Conservation (phyloP, 2,888 invertebrate genomes). For the Protodeltote pygarga region DNA sequence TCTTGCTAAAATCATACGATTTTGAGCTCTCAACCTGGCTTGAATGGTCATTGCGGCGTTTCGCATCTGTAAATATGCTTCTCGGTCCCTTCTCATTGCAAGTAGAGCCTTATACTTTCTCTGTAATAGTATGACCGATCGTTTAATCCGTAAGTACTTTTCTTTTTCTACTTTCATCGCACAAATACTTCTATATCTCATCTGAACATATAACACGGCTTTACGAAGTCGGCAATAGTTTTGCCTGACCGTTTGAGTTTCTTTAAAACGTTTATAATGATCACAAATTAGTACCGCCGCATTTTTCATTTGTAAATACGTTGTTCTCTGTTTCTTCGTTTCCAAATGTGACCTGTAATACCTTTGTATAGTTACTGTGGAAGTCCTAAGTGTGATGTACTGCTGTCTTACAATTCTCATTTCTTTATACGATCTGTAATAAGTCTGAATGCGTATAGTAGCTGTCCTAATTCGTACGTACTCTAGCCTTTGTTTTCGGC, state of each 20-base stretch:
- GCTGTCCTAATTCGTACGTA: conserved; percentile 69
- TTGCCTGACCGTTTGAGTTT: conserved; percentile 56
- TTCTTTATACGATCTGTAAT: conserved; percentile 66
- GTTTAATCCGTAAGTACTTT: conserved; percentile 64
- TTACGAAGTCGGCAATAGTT: conserved; percentile 69
- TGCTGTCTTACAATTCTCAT: conserved; percentile 63
- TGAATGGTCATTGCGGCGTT: conserved; percentile 58
- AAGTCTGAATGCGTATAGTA: conserved; percentile 69
- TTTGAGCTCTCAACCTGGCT: conserved; percentile 69
- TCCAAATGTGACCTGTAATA: conserved; percentile 63
- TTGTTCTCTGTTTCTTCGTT: conserved; percentile 55
- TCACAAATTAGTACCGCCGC: conserved; percentile 54
- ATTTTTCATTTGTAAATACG: conserved; percentile 55
- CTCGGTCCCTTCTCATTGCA: conserved; percentile 63
- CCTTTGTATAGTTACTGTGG: conserved; percentile 61
- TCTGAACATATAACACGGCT: conserved; percentile 75
- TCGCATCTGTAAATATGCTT: conserved; percentile 56
- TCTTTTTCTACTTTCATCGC: conserved; percentile 68
- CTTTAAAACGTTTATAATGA: conserved; percentile 59
- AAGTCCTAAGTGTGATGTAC: conserved; percentile 59
- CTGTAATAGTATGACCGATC: conserved; percentile 66
- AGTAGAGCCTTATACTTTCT: conserved; percentile 69
- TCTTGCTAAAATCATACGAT: conserved; percentile 66
- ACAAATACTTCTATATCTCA: conserved; percentile 63
- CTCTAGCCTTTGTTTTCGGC: conserved; percentile 63